Conservation (phyloP, 2,113 vertebrate species). For the Lamprotornis superbus region DNA sequence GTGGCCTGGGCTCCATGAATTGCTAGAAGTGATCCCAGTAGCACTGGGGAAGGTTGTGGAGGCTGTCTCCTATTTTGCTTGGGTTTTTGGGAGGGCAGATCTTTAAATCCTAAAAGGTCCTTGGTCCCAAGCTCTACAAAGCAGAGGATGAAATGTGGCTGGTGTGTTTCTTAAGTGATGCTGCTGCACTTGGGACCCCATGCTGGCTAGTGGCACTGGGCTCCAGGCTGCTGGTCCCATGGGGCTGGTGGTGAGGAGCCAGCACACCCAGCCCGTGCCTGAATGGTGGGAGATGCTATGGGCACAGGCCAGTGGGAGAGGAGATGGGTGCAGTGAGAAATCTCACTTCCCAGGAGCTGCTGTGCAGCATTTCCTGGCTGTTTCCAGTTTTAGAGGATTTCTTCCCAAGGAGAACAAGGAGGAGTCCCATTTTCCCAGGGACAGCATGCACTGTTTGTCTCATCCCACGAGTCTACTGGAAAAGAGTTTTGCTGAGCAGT, state of each 20-base stretch:
- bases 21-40: background rate
- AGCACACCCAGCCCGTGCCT: background rate
- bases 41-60: background rate
- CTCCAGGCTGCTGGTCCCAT: background rate
- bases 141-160: background rate
- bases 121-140: background rate
- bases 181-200: fast-evolving
- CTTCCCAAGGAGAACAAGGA: background rate
- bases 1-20: background rate
- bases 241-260: background rate
- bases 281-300: background rate
- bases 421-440: background rate
- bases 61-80: background rate
- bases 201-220: fast-evolving
- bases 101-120: background rate
- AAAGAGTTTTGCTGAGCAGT: background rate
- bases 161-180: background rate
- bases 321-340: background rate
- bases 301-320: background rate
- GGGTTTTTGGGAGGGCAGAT: background rate
- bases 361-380: background rate
- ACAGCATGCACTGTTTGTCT: background rate
- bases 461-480: background rate
- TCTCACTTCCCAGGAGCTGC: background rate
- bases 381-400: conserved; percentile 24